A percentile compares a stretch with the other conserved stretches of the same genome.
Evolutionary conservation across 2,113 vertebrate species (phyloP).

Genomic region (Casuarius casuarius): DNA sequence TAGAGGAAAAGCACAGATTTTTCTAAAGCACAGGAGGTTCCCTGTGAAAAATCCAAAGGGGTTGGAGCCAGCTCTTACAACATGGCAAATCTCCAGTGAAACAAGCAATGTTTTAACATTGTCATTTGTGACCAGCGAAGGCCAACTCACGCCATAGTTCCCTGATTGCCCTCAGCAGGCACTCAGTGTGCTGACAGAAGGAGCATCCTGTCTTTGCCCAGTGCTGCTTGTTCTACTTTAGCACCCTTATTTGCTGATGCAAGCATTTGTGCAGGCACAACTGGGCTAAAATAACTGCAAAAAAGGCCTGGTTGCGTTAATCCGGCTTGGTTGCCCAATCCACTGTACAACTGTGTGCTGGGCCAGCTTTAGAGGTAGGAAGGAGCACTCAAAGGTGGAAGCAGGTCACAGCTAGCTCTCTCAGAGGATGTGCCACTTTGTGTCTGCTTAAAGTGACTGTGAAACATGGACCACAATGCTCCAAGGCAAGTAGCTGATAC

Average conservation of each 20-base stretch:
- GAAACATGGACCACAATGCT: not conserved
- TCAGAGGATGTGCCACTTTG: not conserved
- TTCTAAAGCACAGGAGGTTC: not conserved
- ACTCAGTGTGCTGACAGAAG: not conserved
- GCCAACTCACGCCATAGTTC: not conserved
- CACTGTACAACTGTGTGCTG: rapidly evolving
- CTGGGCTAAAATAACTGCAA: not conserved
- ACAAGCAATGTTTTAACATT: not conserved
- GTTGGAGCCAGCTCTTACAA: not conserved
- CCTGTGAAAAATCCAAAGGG: not conserved
- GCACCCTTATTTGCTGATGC: not conserved
- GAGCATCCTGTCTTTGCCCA: not conserved
- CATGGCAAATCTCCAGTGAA: not conserved
- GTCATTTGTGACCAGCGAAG: not conserved
- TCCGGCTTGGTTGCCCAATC: not conserved
- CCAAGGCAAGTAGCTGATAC: not conserved
- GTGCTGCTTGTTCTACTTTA: not conserved
- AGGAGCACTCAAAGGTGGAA: not conserved
- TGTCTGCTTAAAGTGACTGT: not conserved
- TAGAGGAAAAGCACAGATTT: not conserved
- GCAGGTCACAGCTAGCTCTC: not conserved
- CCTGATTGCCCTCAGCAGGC: not conserved
- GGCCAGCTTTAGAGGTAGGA: not conserved
- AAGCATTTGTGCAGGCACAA: not conserved
- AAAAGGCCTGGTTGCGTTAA: not conserved